Conservation (phyloP, 2,113 vertebrate species). For the Paraplagusia blochii region DNA sequence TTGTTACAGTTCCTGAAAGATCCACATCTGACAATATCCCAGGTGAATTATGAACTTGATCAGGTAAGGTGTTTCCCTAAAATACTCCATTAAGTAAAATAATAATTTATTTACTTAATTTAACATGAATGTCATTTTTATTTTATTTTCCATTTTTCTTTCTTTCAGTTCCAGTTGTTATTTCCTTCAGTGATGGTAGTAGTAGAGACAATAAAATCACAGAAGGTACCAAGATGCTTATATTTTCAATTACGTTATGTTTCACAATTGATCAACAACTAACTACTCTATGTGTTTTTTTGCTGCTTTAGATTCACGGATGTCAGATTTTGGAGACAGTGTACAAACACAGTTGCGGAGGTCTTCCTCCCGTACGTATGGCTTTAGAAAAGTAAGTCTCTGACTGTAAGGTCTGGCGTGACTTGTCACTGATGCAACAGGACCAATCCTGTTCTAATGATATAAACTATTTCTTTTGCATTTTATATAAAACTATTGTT, state of each 20-base stretch:
- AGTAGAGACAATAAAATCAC: conserved; percentile 92
- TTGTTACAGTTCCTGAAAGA: conserved; percentile 90
- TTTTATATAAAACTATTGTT: too few species aligned
- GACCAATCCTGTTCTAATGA: not conserved
- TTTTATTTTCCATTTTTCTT: not conserved
- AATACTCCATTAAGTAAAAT: not conserved
- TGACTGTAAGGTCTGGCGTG: not conserved
- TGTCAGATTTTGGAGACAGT: conserved; percentile 96
- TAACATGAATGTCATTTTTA: not conserved
- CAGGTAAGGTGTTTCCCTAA: conserved; percentile 79
- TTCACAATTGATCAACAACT: not conserved
- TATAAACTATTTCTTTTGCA: too few species aligned
- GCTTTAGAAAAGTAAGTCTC: conserved; percentile 91
- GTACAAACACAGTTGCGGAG: conserved; percentile 94
- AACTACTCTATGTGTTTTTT: conserved; percentile 9
- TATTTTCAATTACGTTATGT: too few species aligned
- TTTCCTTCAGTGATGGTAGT: conserved; percentile 97
- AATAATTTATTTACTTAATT: not conserved
- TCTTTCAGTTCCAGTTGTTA: conserved; percentile 90
- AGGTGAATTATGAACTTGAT: conserved; percentile 95
- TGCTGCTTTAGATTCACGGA: conserved; percentile 86
- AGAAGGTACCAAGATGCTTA: conserved; percentile 80
- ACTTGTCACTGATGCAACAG: not conserved
- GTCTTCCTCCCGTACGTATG: conserved; percentile 91
- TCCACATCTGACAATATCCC: conserved; percentile 93